Evolutionary conservation across 2,797 vertebrate genomes (phyloP).

Genomic region (Esox masquinongy): DNA sequence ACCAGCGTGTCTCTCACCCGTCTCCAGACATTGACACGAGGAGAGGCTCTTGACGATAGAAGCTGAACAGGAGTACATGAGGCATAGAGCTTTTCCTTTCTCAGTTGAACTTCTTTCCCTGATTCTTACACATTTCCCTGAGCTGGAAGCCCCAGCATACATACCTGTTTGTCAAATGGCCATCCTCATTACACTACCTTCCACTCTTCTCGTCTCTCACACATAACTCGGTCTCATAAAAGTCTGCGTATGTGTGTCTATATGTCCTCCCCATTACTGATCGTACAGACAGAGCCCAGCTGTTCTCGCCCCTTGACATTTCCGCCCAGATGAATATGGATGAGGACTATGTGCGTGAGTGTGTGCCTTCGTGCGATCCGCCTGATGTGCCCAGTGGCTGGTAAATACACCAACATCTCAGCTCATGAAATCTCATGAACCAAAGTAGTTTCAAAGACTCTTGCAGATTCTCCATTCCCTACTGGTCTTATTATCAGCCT

Average conservation of each 20-base stretch:
- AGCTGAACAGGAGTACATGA: neutral
- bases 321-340: neutral
- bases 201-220: neutral
- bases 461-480: neutral
- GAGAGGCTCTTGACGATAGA: neutral
- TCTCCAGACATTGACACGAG: conserved; percentile 1
- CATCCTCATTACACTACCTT: neutral
- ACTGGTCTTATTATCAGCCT: neutral
- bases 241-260: neutral
- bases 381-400: too few species aligned
- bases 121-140: neutral
- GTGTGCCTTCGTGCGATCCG: too few species aligned
- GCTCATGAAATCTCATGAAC: too few species aligned
- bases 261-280: neutral
- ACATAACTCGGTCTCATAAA: too few species aligned
- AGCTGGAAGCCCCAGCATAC: neutral
- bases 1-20: neutral
- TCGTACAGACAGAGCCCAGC: neutral
- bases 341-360: neutral
- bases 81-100: neutral
- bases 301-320: neutral
- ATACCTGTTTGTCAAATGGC: neutral
- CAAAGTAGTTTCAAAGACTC: neutral
- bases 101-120: neutral
- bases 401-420: too few species aligned